Percentiles rank a stretch among this genome's conserved stretches.
phyloP scores from a whole-genome alignment of 2,797 vertebrate species.

The Gastrophryne carolinensis region DNA sequence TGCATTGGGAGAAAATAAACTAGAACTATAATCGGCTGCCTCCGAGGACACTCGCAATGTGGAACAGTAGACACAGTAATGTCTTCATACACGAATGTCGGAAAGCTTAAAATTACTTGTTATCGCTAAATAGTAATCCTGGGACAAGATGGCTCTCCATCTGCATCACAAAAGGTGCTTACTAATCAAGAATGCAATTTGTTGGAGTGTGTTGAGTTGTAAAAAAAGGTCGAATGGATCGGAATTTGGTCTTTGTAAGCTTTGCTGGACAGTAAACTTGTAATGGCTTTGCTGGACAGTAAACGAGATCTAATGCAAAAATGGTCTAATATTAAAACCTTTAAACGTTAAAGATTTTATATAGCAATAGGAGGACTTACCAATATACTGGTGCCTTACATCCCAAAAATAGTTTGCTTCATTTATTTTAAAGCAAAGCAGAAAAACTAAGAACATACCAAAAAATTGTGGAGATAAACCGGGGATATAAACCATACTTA shows the following conservation, averaged over 20 bases:
- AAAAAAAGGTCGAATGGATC: conserved; percentile 33
- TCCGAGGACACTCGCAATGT: conserved; percentile 41
- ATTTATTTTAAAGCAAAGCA: too few relatives aligned
- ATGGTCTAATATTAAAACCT: neutral
- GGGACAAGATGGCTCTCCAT: conserved; percentile 46
- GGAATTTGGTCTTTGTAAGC: neutral
- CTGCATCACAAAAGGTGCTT: conserved; percentile 46
- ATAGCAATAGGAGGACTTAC: too few relatives aligned
- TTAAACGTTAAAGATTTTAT: too few relatives aligned
- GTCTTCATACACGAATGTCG: conserved; percentile 42
- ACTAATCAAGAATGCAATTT: conserved; percentile 46
- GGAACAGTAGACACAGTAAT: conserved; percentile 44
- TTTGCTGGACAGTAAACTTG: conserved; percentile 15
- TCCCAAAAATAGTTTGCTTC: too few relatives aligned
- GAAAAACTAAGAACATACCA: too few relatives aligned
- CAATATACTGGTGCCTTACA: too few relatives aligned
- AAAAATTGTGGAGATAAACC: too few relatives aligned
- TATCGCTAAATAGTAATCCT: conserved; percentile 45
- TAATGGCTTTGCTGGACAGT: conserved; percentile 11
- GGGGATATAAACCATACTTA: too few relatives aligned
- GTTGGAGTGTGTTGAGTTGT: conserved; percentile 34
- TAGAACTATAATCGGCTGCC: conserved; percentile 43
- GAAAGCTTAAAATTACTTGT: conserved; percentile 45
- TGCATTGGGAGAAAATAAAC: conserved; percentile 46
- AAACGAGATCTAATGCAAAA: neutral